Conservation (phyloP, 1,140 invertebrate genomes). For the Zaprionus lachaisei region DNA sequence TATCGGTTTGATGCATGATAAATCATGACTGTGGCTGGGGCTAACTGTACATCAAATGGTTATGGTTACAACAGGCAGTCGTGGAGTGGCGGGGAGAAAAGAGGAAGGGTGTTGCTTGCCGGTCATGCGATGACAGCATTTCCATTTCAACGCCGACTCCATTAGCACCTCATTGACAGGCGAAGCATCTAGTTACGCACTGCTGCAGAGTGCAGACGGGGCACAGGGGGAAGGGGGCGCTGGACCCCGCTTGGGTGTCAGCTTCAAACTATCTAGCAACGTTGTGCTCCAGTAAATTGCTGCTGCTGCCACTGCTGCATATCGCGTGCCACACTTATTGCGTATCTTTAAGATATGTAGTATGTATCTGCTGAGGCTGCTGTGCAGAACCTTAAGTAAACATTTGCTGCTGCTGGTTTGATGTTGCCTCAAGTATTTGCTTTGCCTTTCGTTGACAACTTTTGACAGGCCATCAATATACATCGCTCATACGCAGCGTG, state of each 20-base stretch:
- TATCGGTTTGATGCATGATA: constrained; percentile 37
- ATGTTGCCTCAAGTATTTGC: constrained; percentile 50
- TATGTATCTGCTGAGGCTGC: constrained; percentile 14
- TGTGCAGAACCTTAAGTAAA: constrained; percentile 11
- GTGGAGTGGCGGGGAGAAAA: not conserved
- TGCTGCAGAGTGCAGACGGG: constrained; percentile 2
- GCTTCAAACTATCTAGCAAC: constrained; percentile 35
- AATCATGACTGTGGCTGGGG: constrained; percentile 45
- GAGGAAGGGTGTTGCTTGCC: not conserved
- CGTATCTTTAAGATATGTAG: constrained; percentile 47
- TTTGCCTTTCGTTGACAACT: constrained; percentile 46
- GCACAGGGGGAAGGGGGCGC: not conserved
- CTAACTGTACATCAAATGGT: constrained; percentile 68
- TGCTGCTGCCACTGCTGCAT: constrained; percentile 24
- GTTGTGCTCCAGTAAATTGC: constrained; percentile 58
- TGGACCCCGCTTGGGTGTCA: constrained; percentile 10
- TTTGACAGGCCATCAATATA: constrained; percentile 69
- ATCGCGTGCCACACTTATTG: constrained; percentile 70
- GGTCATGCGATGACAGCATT: constrained; percentile 51
- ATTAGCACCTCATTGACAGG: constrained; percentile 78
- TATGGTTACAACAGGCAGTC: constrained; percentile 23
- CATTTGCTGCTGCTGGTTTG: constrained; percentile 11
- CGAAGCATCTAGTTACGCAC: constrained; percentile 62
- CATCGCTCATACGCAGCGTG: constrained; percentile 49
- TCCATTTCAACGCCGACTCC: constrained; percentile 51